Evolutionary conservation across 1,140 invertebrate genomes (phyloP).

Genomic region (Listronotus bonariensis): DNA sequence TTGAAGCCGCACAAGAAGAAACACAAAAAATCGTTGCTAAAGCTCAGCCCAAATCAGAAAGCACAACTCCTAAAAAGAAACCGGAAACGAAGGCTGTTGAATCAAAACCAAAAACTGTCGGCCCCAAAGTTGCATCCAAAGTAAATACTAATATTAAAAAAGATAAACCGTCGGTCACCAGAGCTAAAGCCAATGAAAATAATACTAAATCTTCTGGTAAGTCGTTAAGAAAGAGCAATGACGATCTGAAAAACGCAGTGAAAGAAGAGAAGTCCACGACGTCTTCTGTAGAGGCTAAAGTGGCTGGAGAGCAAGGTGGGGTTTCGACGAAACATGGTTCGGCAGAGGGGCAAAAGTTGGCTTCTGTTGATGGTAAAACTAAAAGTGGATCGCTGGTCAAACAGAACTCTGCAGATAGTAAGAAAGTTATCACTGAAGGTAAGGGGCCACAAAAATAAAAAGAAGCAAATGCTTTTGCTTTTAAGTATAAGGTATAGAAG

Average conservation of each 20-base stretch:
- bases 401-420: neutral
- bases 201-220: constrained; percentile 4
- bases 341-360: neutral
- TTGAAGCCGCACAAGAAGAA: constrained; percentile 5
- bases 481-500: too few species aligned
- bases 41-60: constrained; percentile 19
- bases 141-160: neutral
- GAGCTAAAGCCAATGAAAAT: neutral
- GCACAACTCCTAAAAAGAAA: constrained; percentile 25
- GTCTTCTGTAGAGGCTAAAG: neutral
- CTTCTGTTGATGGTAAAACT: neutral
- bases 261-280: constrained; percentile 11
- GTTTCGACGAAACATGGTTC: neutral
- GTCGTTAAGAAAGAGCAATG: constrained; percentile 25
- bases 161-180: constrained; percentile 5
- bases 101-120: constrained; percentile 27
- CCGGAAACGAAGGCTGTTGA: constrained; percentile 24
- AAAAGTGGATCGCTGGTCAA: neutral
- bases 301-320: neutral
- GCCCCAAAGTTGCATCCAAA: neutral
- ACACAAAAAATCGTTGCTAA: constrained; percentile 21
- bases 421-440: too few species aligned
- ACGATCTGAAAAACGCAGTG: constrained; percentile 24
- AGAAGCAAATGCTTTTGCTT: too few species aligned
- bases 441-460: too few species aligned